Base-by-base conservation (phyloP, 1,140 invertebrate species). In the Drosophila littoralis region DNA sequence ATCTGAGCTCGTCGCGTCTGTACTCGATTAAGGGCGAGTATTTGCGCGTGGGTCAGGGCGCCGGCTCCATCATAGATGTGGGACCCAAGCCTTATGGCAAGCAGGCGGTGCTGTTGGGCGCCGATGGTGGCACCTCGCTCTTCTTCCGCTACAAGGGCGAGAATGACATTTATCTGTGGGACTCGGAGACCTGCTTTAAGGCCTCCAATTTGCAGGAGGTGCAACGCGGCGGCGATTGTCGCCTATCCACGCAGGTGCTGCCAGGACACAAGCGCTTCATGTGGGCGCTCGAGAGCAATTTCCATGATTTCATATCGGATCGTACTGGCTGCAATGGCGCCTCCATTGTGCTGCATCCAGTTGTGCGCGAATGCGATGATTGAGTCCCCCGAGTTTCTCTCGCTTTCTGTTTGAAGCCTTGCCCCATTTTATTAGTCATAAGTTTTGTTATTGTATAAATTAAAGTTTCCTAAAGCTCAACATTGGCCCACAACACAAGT, bases 241-340 rank as follows among this genome's bases (percentile, higher is more conserved):
- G 94, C 48, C 80, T 95, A 12, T 93, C 95, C 32, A 95, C 95
- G 0, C 93, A 94, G 70, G 94, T 95, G 0, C 85, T 94, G 28
- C 93, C 94, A 0, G 94, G 94, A 8, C 93, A 93, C 60, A 94
- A 93, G 78, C 91, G 92, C 9, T 92, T 94, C 9, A 94, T 95
- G 93, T 95, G 94, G 94, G 93, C 93, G 1, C 83, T 95, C 67
- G 94, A 95, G 77, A 94, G 94, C 71, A 95, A 95, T 75, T 95
- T 95, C 90, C 94, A 94, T 13, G 94, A 95, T 88, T 95, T 93
- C 74, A 93, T 95, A 36, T 83, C 93, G 6, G 93, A 94, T 67
- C 93, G 92, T 13, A 93, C 94, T 38, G 94, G 95, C 33, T 94
- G 94, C 79, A 91, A 93, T 77, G 94, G 93, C 15, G 92, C 94